These are phyloP conservation scores for Bradynema listronoti DNA, from an alignment of 1,140 invertebrate species.

Conservation along the genomic window DNA sequence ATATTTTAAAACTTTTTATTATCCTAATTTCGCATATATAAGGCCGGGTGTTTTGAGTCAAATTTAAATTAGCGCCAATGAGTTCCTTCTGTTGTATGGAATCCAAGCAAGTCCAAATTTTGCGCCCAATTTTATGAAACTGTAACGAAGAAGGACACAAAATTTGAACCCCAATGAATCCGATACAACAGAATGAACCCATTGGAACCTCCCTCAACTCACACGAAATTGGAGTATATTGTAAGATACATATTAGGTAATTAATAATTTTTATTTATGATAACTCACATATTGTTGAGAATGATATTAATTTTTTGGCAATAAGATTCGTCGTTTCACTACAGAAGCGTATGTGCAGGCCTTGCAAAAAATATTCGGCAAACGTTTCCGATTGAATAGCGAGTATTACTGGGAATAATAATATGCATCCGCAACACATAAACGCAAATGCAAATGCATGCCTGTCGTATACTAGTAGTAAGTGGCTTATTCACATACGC, in stretches of 20 bases:
- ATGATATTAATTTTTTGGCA: neutral
- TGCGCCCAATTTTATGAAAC: too few relatives aligned
- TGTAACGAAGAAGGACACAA: slow-evolving; percentile 7
- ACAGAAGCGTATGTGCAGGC: slow-evolving; percentile 6
- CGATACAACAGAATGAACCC: neutral
- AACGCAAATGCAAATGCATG: slow-evolving; percentile 50
- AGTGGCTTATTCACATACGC: neutral
- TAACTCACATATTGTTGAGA: slow-evolving; percentile 10
- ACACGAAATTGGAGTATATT: too few relatives aligned
- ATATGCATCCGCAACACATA: slow-evolving; percentile 41
- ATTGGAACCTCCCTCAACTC: neutral
- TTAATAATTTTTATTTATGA: too few relatives aligned
- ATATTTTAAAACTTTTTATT: too few relatives aligned
- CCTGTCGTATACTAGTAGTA: slow-evolving; percentile 25
- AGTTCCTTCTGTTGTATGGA: too few relatives aligned
- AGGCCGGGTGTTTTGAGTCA: too few relatives aligned
- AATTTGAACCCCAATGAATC: neutral
- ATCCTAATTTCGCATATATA: too few relatives aligned
- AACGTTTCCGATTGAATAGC: slow-evolving; percentile 50
- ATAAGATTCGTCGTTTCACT: neutral
- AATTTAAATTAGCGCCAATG: too few relatives aligned
- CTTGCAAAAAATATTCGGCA: slow-evolving; percentile 48
- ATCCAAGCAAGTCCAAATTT: too few relatives aligned
- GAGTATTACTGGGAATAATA: slow-evolving; percentile 48
- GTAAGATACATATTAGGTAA: too few relatives aligned